Percentiles rank a stretch among this genome's conserved stretches.
Evolutionary conservation across 2,888 invertebrate genomes (phyloP).

Genomic region (Drosophila nr. fundita): DNA sequence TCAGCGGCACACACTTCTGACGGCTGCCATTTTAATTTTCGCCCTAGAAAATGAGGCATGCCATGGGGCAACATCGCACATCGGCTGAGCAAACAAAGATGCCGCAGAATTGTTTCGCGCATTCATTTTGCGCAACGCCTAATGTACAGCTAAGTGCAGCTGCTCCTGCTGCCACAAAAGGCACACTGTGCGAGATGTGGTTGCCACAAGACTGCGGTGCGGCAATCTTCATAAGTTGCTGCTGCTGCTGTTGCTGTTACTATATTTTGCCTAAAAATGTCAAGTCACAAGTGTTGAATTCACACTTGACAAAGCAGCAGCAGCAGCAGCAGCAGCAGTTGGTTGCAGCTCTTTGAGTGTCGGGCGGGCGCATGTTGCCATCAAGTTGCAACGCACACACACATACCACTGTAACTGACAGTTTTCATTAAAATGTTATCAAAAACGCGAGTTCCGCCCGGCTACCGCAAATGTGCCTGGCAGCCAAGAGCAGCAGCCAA

Average conservation of each 20-base stretch:
- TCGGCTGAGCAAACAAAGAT: constrained; percentile 67
- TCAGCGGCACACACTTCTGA: constrained; percentile 48
- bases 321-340: constrained; percentile 46
- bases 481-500: constrained; percentile 21
- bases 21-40: constrained; percentile 75
- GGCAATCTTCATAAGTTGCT: constrained; percentile 48
- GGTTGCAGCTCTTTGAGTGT: constrained; percentile 24
- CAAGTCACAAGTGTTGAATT: constrained; percentile 80
- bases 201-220: constrained; percentile 19
- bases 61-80: constrained; percentile 20
- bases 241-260: constrained; percentile 27
- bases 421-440: constrained; percentile 83
- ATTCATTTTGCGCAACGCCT: constrained; percentile 60
- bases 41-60: constrained; percentile 63
- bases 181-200: constrained; percentile 26
- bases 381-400: constrained; percentile 31
- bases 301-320: constrained; percentile 75
- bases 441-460: constrained; percentile 72
- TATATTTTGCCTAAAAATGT: constrained; percentile 75
- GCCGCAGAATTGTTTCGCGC: constrained; percentile 63
- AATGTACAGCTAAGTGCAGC: constrained; percentile 69
- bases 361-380: constrained; percentile 44
- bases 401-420: constrained; percentile 72
- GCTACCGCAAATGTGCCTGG: constrained; percentile 65
- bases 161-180: constrained; percentile 62